These are phyloP conservation scores for Drosophila elegans DNA, from an alignment of 1,140 invertebrate genomes.

Conservation along the genomic window DNA sequence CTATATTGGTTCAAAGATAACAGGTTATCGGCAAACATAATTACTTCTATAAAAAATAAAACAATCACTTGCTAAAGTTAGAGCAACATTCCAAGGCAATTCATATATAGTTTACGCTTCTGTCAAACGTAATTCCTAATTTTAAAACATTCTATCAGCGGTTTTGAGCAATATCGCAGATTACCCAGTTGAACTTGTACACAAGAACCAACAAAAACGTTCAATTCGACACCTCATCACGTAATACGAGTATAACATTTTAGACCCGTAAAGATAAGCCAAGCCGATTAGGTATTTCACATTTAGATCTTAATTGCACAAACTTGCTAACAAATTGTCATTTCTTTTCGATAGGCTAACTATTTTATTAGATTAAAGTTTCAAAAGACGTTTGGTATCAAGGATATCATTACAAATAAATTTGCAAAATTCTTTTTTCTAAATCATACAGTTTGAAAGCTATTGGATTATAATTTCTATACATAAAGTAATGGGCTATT, in stretches of 20 bases:
- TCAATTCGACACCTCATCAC: conserved; percentile 25
- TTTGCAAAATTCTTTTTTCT: too few relatives aligned
- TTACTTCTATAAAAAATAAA: conserved; percentile 24
- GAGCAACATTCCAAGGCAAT: conserved; percentile 25
- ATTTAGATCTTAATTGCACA: conserved; percentile 23
- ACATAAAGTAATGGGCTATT: too few relatives aligned
- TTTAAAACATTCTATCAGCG: conserved; percentile 38
- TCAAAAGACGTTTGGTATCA: too few relatives aligned
- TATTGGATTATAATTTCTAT: too few relatives aligned
- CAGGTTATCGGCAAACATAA: conserved; percentile 38
- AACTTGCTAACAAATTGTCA: background rate
- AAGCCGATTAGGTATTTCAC: conserved; percentile 6
- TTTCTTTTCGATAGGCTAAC: background rate
- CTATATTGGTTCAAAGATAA: conserved; percentile 37
- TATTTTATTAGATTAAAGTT: background rate
- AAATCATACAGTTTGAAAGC: too few relatives aligned
- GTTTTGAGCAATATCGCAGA: conserved; percentile 9
- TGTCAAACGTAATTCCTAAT: conserved; percentile 44
- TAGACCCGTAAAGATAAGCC: conserved; percentile 22
- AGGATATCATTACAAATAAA: background rate
- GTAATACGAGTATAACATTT: conserved; percentile 1
- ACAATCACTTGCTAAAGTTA: conserved; percentile 30
- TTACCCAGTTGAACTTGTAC: conserved; percentile 22
- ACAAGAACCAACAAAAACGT: conserved; percentile 1
- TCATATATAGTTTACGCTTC: conserved; percentile 18